Conservation (phyloP, 2,797 vertebrate genomes). For the Anableps anableps region DNA sequence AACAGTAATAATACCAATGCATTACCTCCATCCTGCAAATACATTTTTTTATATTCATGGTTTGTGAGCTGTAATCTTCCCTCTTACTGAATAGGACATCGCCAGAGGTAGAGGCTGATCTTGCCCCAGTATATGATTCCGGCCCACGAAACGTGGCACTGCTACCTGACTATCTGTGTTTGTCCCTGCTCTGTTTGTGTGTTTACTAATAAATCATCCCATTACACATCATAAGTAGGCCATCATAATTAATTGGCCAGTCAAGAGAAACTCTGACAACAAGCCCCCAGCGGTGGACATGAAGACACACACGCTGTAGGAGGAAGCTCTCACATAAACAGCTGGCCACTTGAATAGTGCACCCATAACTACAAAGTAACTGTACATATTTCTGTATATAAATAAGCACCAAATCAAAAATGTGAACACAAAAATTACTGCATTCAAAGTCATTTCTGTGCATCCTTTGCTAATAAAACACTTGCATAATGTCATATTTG, state of each 20-base stretch:
- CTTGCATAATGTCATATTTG: not conserved
- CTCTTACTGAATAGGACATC: conserved; percentile 62
- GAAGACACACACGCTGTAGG: conserved; percentile 53
- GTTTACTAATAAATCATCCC: conserved; percentile 87
- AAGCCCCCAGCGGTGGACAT: conserved; percentile 73
- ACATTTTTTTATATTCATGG: conserved; percentile 15
- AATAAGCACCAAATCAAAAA: conserved; percentile 27
- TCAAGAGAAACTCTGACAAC: conserved; percentile 82
- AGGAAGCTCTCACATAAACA: conserved; percentile 34
- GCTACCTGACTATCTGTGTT: conserved; percentile 66
- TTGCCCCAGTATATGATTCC: conserved; percentile 66
- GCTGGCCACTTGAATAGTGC: conserved; percentile 12
- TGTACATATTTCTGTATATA: conserved; percentile 18
- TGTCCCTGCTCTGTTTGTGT: conserved; percentile 78
- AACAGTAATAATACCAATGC: not conserved
- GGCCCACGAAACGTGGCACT: conserved; percentile 49
- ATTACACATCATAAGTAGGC: conserved; percentile 88
- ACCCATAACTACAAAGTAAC: conserved; percentile 11
- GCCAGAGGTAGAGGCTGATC: conserved; percentile 73
- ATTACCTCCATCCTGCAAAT: not conserved
- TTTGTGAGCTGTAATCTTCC: conserved; percentile 30
- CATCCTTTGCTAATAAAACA: not conserved
- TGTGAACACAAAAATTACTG: conserved; percentile 6
- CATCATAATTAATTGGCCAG: conserved; percentile 88
- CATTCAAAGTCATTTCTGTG: conserved; percentile 10